A percentile compares a stretch with the other conserved stretches of the same genome.
These are phyloP conservation scores for Camelus bactrianus DNA, from an alignment of 2,113 vertebrate genomes.

Conservation along the genomic window DNA sequence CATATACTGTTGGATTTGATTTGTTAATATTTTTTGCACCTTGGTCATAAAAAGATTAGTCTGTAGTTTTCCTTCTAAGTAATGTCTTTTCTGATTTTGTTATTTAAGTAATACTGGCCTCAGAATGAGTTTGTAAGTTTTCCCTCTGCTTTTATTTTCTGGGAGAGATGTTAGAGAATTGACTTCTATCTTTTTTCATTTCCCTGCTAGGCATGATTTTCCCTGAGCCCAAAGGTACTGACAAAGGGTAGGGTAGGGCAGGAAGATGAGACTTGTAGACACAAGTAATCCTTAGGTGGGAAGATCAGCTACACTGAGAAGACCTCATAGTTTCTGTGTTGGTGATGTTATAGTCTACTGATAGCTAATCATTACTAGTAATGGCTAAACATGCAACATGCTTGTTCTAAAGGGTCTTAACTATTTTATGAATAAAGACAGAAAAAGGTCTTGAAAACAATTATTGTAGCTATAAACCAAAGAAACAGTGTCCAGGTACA, in stretches of 20 bases:
- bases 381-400: neutral
- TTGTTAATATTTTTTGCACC: neutral
- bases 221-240: neutral
- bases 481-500: conserved; percentile 24
- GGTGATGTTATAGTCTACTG: neutral
- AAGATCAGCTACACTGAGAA: neutral
- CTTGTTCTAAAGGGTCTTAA: conserved; percentile 3
- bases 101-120: neutral
- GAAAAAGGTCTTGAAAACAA: conserved; percentile 19
- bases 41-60: neutral
- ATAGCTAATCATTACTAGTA: neutral
- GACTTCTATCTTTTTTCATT: neutral
- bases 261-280: neutral
- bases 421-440: neutral
- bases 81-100: neutral
- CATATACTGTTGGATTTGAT: neutral
- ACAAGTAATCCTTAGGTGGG: neutral
- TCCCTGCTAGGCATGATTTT: neutral
- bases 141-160: neutral
- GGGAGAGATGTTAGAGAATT: neutral
- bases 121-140: neutral
- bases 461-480: conserved; percentile 54
- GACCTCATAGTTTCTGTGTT: neutral
- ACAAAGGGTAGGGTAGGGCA: neutral
- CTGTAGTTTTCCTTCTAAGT: neutral